Conservation (phyloP, 92 coral and sea anemone species). For the Paragorgia papillata region DNA sequence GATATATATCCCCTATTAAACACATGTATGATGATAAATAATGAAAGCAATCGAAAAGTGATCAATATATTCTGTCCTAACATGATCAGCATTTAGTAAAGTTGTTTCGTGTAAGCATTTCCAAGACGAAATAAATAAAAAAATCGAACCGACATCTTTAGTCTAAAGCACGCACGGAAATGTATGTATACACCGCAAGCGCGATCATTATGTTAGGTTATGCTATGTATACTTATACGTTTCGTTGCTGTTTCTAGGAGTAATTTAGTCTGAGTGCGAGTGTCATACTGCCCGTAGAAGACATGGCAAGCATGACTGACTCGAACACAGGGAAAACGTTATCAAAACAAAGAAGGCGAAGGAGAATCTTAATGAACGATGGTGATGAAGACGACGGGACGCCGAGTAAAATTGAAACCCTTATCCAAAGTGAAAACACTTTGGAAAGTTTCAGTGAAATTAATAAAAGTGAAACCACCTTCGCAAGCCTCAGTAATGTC, state of each 20-base stretch:
- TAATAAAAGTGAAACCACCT: slow-evolving; percentile 23
- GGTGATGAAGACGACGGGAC: slow-evolving; percentile 37
- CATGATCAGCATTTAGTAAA: too few relatives aligned
- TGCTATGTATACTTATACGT: background rate
- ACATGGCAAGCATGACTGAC: slow-evolving; percentile 17
- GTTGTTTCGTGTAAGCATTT: too few relatives aligned
- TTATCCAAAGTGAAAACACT: slow-evolving; percentile 26
- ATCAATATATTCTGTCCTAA: too few relatives aligned
- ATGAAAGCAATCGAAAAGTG: too few relatives aligned
- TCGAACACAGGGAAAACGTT: background rate
- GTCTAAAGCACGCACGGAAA: too few relatives aligned
- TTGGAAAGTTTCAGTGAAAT: slow-evolving; percentile 15
- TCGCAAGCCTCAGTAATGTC: slow-evolving; percentile 5
- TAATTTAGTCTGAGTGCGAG: too few relatives aligned
- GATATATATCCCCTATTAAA: too few relatives aligned
- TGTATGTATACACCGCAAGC: too few relatives aligned
- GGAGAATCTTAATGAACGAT: slow-evolving; percentile 35
- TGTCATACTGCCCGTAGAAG: too few relatives aligned
- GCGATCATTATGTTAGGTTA: background rate
- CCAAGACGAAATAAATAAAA: too few relatives aligned
- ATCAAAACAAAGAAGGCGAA: slow-evolving; percentile 31
- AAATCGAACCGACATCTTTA: too few relatives aligned
- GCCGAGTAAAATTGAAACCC: slow-evolving; percentile 26
- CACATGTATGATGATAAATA: too few relatives aligned
- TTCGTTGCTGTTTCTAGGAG: background rate